Base-by-base conservation (phyloP, 2,888 invertebrate genomes). In the Venusia cambrica region DNA sequence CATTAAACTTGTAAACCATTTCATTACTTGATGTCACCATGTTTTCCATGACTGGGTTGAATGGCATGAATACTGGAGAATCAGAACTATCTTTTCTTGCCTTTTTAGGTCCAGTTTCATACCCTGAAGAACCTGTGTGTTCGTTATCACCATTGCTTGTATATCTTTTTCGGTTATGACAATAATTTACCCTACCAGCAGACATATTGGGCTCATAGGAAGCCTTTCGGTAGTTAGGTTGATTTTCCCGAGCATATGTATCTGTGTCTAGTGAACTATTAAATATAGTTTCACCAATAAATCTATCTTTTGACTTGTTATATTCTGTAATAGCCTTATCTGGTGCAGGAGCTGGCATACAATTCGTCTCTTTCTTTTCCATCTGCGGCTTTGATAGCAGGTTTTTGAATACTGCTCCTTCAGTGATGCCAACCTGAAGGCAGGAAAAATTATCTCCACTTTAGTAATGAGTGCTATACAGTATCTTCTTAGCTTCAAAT, bases 401-500 rank as follows among this genome's bases (percentile, higher is more conserved):
- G 60, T 71, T 83, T 77, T 78, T 80, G 75, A 69, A 71, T 71
- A 74, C 77, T 68, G 84, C 83, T 76, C 78, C 85, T 80, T 85
- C 85, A 83, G 83, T 84, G 84, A 81, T 81, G 84, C 85, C 87
- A 77, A 87, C 87, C 87, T 87, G 87, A 84, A 85, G 87, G 83
- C 85, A 87, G 85, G 85, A 87, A 87, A 87, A 87, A 87, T 87
- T 66, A 84, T 84, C 87, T 85, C 84, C 87, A 85, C 81, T 85
- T 87, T 87, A 87, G 58, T 80, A 78, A 83, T 77, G 68, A 81
- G 84, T 77, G 83, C 79, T 78, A 71, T 54, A 69, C 60, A 73
- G 73, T 62, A 77, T 75, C 85, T 85, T 85, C 85, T 68, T 72
- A 75, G 83, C 81, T 81, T 77, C 70, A 74, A 75, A 73, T 62